A percentile compares a stretch with the other conserved stretches of the same genome.
These are phyloP conservation scores for Drosophila neutralis DNA, from an alignment of 2,888 invertebrate genomes.

Conservation along the genomic window DNA sequence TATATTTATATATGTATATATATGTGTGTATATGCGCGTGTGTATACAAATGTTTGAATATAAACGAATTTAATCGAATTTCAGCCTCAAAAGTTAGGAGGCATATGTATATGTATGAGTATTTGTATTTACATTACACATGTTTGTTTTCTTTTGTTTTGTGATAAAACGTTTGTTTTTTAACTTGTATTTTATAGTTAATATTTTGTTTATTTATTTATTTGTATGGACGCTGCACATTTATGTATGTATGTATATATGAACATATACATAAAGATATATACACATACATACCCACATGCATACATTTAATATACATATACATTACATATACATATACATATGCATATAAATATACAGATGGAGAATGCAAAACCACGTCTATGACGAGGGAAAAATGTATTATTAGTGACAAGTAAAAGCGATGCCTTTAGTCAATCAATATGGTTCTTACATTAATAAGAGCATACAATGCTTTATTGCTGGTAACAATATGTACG, in stretches of 20 bases:
- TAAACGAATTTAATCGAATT: constrained; percentile 38
- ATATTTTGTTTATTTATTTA: too few species aligned
- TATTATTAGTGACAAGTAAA: constrained; percentile 2
- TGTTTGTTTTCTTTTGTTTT: background rate
- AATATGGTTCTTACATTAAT: constrained; percentile 1
- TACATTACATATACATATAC: background rate
- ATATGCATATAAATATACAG: background rate
- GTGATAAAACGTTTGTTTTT: constrained; percentile 1
- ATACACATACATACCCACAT: background rate
- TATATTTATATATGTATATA: constrained; percentile 17
- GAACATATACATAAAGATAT: constrained; percentile 5
- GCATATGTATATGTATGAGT: constrained; percentile 25
- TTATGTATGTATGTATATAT: constrained; percentile 4
- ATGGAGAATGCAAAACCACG: background rate
- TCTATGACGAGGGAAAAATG: background rate
- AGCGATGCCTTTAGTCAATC: background rate
- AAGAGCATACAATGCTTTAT: background rate
- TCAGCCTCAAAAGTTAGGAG: constrained; percentile 52
- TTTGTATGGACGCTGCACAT: constrained; percentile 4
- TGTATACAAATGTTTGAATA: constrained; percentile 16
- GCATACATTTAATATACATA: background rate
- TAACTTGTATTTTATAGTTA: constrained; percentile 2
- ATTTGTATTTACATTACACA: constrained; percentile 4
- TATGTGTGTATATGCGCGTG: constrained; percentile 20
- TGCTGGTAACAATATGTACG: background rate